A percentile compares a stretch with the other conserved stretches of the same genome.
Evolutionary conservation across 2,888 invertebrate genomes (phyloP).

Genomic region (Yponomeuta sedellus): DNA sequence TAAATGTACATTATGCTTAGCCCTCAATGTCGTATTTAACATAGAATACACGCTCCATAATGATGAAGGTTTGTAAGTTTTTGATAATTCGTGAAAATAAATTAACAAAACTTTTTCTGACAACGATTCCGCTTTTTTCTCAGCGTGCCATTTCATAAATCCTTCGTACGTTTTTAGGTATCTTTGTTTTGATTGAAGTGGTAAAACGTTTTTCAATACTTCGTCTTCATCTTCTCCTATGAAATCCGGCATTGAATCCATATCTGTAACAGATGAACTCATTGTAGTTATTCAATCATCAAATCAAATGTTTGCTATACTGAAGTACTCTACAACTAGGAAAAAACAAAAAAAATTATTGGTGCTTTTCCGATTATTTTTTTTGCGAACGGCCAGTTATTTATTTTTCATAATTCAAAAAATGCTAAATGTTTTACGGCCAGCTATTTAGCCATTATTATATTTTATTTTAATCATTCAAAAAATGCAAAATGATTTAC

Average conservation of each 20-base stretch:
- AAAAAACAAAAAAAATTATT: too few relatives aligned
- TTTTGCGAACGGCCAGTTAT: too few relatives aligned
- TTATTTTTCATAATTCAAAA: too few relatives aligned
- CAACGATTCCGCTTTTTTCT: background rate
- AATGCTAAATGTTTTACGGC: too few relatives aligned
- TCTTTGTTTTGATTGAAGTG: background rate
- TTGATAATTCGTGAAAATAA: conserved; percentile 4
- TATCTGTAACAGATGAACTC: too few relatives aligned
- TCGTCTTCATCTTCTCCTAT: background rate
- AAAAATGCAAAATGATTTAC: too few relatives aligned
- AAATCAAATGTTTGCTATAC: too few relatives aligned
- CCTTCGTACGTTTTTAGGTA: background rate
- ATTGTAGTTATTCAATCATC: too few relatives aligned
- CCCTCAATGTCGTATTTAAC: conserved; percentile 1
- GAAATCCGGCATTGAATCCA: background rate
- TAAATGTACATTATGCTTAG: conserved; percentile 9
- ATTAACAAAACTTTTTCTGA: background rate
- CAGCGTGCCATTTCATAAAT: background rate
- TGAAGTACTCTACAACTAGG: too few relatives aligned
- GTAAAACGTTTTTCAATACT: background rate
- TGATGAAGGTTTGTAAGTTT: conserved; percentile 1
- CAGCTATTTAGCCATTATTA: too few relatives aligned
- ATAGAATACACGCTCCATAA: conserved; percentile 12
- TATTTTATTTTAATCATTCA: too few relatives aligned
- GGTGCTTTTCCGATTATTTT: too few relatives aligned